Conservation (phyloP, 2,113 vertebrate genomes). For the Catharus bicknelli region DNA sequence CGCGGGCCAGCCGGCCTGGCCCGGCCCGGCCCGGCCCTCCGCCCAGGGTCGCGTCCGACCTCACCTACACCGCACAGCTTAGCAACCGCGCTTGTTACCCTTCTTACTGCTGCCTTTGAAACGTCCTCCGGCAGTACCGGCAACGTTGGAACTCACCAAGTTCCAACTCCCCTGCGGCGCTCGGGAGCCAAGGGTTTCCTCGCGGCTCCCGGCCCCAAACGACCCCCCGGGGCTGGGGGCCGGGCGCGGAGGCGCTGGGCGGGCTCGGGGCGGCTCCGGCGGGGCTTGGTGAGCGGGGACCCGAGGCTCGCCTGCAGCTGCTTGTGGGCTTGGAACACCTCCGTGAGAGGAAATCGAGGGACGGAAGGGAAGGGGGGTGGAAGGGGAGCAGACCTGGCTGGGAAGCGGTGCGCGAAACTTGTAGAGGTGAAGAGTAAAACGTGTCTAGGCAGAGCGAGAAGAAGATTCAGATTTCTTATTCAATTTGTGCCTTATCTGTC, state of each 20-base stretch:
- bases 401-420: not conserved
- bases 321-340: fast-evolving
- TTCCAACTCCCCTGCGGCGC: too few species aligned
- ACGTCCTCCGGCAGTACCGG: not conserved
- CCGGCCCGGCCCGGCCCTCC: too few species aligned
- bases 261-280: fast-evolving
- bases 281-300: fast-evolving
- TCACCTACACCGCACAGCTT: fast-evolving
- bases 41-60: too few species aligned
- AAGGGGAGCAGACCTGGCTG: too few species aligned
- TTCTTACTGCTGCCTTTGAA: fast-evolving
- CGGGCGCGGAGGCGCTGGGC: fast-evolving
- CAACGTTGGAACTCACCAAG: fast-evolving
- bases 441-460: not conserved
- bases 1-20: too few species aligned
- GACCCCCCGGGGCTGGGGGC: not conserved
- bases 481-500: not conserved
- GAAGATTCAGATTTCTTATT: not conserved
- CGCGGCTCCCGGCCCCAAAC: fast-evolving
- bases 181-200: not conserved
- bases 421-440: not conserved
- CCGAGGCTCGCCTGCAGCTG: fast-evolving
- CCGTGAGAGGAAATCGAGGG: not conserved
- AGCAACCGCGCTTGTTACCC: fast-evolving
- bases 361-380: not conserved